Base-by-base conservation (phyloP, 2,888 invertebrate species). In the Itoplectis maculator region DNA sequence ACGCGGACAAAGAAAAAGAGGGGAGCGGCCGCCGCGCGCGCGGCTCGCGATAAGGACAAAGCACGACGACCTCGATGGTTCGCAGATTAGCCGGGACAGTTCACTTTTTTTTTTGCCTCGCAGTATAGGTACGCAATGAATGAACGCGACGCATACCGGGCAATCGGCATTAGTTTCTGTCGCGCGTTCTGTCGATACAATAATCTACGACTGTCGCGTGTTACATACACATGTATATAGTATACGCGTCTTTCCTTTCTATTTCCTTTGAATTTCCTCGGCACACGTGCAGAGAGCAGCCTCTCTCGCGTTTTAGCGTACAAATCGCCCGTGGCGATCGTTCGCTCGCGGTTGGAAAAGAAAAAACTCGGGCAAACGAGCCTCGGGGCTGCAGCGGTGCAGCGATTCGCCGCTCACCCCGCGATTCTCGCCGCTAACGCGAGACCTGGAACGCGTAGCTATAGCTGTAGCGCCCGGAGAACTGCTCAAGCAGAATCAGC, bases 1-100 rank as follows among this genome's bases (percentile, higher is more conserved):
- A 42, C 66, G 49, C 61, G 75, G 35, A 68, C 56, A 45, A 56
- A 68, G 66, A 74, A 75, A 74, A 75, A 37, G 23, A 72, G 56
- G 42, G 75, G 72, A 79, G 75, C 72, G 72, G 69, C 77, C 20
- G 73, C n/a, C n/a, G n/a, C n/a, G n/a, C n/a, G n/a, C 11, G 40
- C 54, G 49, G 72, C 37, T 61, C 68, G 9, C n/a, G 56, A 73
- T 73, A 69, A 76, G 66, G 79, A 63, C 72, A 82, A 73, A 42
- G 79, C 79, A 76, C 82, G 73, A 65, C 40, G 79, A 79, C 79
- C 79, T 79, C 79, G 79, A 82, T 74, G 54, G 9, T 63, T 61
- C 66, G 65, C 72, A 61, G 63, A 77, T 82, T 63, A 56, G 13
- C 15, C 56, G 29, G 13, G 18, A 37, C 47, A 65, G 18, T 70